Evolutionary conservation across 2,888 invertebrate species (phyloP), one percentile per base, ranked within the genome.

Genomic region (Amphiduros pacificus): DNA sequence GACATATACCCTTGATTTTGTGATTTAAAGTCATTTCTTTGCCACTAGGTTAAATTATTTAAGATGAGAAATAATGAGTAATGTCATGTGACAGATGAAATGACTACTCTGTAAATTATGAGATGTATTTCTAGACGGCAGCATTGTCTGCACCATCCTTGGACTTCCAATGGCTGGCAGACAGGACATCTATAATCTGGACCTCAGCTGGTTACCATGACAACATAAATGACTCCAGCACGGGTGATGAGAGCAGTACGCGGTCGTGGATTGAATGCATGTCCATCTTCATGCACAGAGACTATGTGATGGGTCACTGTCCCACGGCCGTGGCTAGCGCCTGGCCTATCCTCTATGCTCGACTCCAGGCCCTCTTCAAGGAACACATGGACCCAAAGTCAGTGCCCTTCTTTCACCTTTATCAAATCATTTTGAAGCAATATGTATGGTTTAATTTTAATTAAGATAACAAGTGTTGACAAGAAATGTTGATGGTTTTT

Each of bases 91-190:
- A n/a, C n/a, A n/a, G n/a, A n/a, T n/a, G n/a, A n/a, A n/a, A n/a
- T n/a, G n/a, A 36, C 17, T 36, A 36, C 36, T 36, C 9, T 17
- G 17, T 17, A 36, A 36, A 14, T 49, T 20, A 49, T 49, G 9
- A 9, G 6, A 9, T 6, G 20, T 51, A 17, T 4, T 17, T 36
- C 24, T 49, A 60, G 59, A 53, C 63, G 24, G 52, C 71, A n/a
- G 71, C 67, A 6, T 62, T 71, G 24, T 63, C 66, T 5, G 58
- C 71, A 24, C 61, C 58, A 31, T 53, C 63, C 4, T 59, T 71
- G 17, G 96, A 96, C 85, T 87, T 96, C 62, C 92, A 92, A 73
- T 96, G 95, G 95, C 87, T 97, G 61, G 90, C 91, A 0, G 97
- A 97, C 74, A 87, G 96, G 57, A 92, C 89, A 64, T 91, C 93